Base-by-base conservation (phyloP, 2,888 invertebrate species). In the Lasioglossum zephyrum region DNA sequence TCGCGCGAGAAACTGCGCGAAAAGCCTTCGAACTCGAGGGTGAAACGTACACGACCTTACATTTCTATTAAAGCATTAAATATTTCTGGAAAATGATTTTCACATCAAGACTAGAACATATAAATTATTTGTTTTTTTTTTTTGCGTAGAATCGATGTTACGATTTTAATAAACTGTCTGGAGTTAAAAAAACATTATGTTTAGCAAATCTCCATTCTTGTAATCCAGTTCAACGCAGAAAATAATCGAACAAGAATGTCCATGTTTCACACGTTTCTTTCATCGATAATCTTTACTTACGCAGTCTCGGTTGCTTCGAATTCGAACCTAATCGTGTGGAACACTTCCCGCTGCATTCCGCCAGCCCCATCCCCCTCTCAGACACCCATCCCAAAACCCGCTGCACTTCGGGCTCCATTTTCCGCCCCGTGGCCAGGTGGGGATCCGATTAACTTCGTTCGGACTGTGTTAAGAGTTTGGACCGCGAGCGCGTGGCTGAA, bases 401-500 rank as follows among this genome's bases (percentile, higher is more conserved):
- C 11, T 31, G 31, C 63, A 31, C 16, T 31, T 63, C 31, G n/a
- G 63, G 26, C 18, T 31, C 31, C 18, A 31, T 63, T 69, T 69
- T 39, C 36, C 22, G 22, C 36, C 16, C 9, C 11, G n/a, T n/a
- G 69, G 36, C 22, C 69, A 69, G 69, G 36, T 69, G 60, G 13
- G 44, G 31, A 74, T 75, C 85, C 73, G 85, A 85, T 86, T 85
- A 85, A 86, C 81, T 82, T 47, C 44, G 22, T 53, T 63, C 70
- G 60, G 63, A 73, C 81, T 81, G 72, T 81, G 77, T 87, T 86
- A 86, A 86, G 86, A 86, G 86, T 85, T 79, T 36, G 22, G 81
- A 81, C 73, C 73, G 66, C 60, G 77, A 77, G 82, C 82, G 82
- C 89, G 91, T 88, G 90, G 88, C 90, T 92, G 88, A 90, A 89